phyloP scores from a whole-genome alignment of 2,888 invertebrate genomes.

The Caenorhabditis parvicauda region DNA sequence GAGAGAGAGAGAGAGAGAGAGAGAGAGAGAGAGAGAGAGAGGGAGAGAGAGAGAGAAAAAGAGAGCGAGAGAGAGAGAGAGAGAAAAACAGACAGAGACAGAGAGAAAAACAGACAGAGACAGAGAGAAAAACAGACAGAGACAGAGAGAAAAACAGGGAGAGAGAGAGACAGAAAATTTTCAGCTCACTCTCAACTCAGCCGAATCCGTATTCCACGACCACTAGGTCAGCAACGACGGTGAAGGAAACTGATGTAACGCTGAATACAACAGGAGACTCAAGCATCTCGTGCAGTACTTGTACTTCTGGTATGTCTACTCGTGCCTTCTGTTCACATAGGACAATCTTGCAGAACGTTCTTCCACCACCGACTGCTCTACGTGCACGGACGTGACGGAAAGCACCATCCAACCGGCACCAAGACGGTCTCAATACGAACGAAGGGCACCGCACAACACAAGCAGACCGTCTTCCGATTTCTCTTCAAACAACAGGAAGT shows the following conservation, averaged over 20 bases:
- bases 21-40: too few species aligned
- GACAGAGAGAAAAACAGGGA: too few species aligned
- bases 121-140: too few species aligned
- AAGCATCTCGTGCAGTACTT: conserved; percentile 17
- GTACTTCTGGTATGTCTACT: conserved; percentile 11
- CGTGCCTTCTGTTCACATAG: not conserved
- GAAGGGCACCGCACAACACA: too few species aligned
- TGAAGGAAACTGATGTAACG: conserved; percentile 2
- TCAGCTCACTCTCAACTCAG: conserved; percentile 9
- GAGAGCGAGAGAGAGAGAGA: too few species aligned
- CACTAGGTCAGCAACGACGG: not conserved
- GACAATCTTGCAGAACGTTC: conserved; percentile 13
- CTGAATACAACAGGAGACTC: conserved; percentile 13
- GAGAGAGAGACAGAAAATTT: too few species aligned
- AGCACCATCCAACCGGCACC: conserved; percentile 19
- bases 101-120: too few species aligned
- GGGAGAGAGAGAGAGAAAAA: too few species aligned
- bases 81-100: too few species aligned
- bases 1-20: too few species aligned
- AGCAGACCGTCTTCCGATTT: conserved; percentile 2
- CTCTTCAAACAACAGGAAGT: conserved; percentile 10
- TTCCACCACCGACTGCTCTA: conserved; percentile 26
- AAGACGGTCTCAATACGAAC: not conserved
- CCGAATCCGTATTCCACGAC: conserved; percentile 19
- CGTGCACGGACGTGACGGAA: conserved; percentile 13